Percentiles rank a stretch among this genome's conserved stretches.
Evolutionary conservation across 2,113 vertebrate genomes (phyloP).

Genomic region (Laticauda colubrina): DNA sequence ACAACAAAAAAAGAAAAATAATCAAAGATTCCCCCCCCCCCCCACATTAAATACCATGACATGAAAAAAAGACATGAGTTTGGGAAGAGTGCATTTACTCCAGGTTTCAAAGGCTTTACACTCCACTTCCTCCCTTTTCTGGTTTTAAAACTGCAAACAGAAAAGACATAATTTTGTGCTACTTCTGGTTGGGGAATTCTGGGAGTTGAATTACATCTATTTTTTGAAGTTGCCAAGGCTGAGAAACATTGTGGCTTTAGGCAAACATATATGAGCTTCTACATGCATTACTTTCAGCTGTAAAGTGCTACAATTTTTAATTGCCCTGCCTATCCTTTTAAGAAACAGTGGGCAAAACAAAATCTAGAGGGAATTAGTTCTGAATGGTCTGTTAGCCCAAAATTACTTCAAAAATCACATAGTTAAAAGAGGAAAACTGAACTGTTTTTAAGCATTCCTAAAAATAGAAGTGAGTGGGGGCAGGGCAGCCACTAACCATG

Average conservation of each 20-base stretch:
- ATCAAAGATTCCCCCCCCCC: background rate
- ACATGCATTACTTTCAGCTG: background rate
- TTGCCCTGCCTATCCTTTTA: background rate
- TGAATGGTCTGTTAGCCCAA: background rate
- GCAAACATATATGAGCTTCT: background rate
- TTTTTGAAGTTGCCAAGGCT: background rate
- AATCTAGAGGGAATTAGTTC: background rate
- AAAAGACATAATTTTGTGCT: background rate
- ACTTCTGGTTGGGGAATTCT: background rate
- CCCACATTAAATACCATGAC: background rate
- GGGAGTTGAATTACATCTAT: background rate
- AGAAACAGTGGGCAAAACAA: background rate
- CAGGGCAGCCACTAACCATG: background rate
- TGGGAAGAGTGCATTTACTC: background rate
- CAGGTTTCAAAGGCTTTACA: background rate
- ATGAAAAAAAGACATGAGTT: background rate
- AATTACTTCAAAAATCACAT: background rate
- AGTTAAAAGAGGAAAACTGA: background rate
- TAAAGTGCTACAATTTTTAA: background rate
- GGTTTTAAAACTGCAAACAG: background rate
- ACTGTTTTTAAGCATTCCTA: background rate
- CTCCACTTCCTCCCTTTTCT: background rate
- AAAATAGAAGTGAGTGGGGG: background rate
- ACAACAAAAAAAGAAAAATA: slow-evolving; percentile 23
- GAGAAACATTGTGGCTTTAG: background rate